Conservation (phyloP, 1,140 invertebrate genomes). For the Ceratosolen fusciceps region DNA sequence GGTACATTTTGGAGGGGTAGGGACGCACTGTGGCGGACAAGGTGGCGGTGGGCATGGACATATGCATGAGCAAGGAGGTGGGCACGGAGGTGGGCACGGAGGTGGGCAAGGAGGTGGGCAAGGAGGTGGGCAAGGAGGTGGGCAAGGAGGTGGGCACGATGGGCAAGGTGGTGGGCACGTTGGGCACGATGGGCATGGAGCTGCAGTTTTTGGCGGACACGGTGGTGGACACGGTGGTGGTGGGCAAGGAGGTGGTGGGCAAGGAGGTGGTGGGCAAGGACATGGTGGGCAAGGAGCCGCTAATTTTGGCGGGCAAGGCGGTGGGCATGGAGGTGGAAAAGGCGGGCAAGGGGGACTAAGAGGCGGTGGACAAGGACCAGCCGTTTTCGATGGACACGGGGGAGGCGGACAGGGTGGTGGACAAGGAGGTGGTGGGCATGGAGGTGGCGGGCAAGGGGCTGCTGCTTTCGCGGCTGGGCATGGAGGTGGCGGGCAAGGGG, state of each 20-base stretch:
- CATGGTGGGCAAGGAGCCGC: background rate
- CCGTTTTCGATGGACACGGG: background rate
- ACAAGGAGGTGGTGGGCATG: background rate
- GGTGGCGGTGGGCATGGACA: conserved; percentile 2
- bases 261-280: too few species aligned
- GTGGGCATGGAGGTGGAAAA: conserved; percentile 10
- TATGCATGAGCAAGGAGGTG: background rate
- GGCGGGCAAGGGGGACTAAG: conserved; percentile 31
- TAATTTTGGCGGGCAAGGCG: background rate
- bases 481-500: conserved; percentile 4
- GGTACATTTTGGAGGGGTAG: conserved; percentile 13
- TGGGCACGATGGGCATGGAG: conserved; percentile 46
- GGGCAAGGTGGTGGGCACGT: conserved; percentile 46
- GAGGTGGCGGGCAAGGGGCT: conserved; percentile 4
- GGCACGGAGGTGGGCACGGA: background rate
- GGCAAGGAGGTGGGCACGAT: too few species aligned
- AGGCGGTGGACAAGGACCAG: background rate
- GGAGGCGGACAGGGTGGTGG: too few species aligned
- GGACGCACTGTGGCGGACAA: too few species aligned
- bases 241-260: conserved; percentile 35
- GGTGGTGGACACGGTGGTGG: background rate
- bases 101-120: conserved; percentile 50
- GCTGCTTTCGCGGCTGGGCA: too few species aligned
- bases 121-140: conserved; percentile 44
- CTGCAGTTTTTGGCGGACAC: background rate